Base-by-base conservation (phyloP, 2,113 vertebrate species). In the Phaethon lepturus region DNA sequence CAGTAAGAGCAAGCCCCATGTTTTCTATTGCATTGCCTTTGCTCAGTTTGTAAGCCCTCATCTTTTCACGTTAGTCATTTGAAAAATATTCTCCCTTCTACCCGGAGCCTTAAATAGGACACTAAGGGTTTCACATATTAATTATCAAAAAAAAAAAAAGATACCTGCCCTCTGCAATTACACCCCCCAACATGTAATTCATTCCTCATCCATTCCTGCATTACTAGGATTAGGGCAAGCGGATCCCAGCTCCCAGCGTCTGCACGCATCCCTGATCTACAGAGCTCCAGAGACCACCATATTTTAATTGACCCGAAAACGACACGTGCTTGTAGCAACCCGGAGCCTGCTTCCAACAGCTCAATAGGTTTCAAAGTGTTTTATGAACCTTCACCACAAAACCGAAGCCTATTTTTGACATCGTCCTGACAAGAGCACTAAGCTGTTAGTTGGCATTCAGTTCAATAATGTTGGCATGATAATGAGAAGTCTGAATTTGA, bases 11-110 rank as follows among this genome's bases (percentile, higher is more conserved):
- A 84, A 84, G 76, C 62, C 81, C 79, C 75, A 22, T 0, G 0
- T 52, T 77, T 81, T 68, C 38, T 5, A 40, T 2, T 22, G 75
- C 64, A 18, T 7, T 63, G 75, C 15, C 62, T 25, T 2, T 0
- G 2, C 44, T 63, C 52, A 4, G 33, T 64, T 60, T 64, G n/a
- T 42, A 40, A 66, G n/a, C 42, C 66, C 89, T 59, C 44, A 7
- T 59, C 81, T 74, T 66, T 58, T 58, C 75, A 86, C 82, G 62
- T 64, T 79, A 68, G 56, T 79, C 0, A 63, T n/a, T 38, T 56
- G 53, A 73, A 88, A 96, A 88, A 60, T 55, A 90, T 76, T 84
- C 72, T 84, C 56, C 44, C 73, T 56, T 78, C 33, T 56, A 64
- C 13, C 33, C 33, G 19, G 10, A 84, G 58, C 44, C 56, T 78